Percentiles rank a stretch among this genome's conserved stretches.
phyloP scores from a whole-genome alignment of 2,888 invertebrate genomes.

The Neelides folsomi region DNA sequence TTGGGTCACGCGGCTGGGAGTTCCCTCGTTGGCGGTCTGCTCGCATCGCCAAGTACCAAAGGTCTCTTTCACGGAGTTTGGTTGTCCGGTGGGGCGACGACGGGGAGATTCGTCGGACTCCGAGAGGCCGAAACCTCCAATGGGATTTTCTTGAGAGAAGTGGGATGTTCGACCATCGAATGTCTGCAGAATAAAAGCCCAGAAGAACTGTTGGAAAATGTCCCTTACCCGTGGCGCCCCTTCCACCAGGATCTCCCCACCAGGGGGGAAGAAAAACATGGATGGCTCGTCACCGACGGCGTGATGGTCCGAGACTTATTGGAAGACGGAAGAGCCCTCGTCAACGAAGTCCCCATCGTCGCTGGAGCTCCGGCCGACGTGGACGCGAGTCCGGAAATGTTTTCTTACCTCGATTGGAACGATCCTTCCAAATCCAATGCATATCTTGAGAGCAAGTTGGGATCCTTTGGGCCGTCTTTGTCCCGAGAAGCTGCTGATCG shows the following conservation, averaged over 20 bases:
- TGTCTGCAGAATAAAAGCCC: slow-evolving; percentile 41
- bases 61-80: slow-evolving; percentile 62
- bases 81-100: slow-evolving; percentile 55
- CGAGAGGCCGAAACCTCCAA: slow-evolving; percentile 20
- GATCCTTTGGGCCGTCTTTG: slow-evolving; percentile 14
- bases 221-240: slow-evolving; percentile 57
- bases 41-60: slow-evolving; percentile 44
- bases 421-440: slow-evolving; percentile 15
- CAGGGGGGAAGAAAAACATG: slow-evolving; percentile 46
- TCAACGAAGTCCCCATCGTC: slow-evolving; percentile 12
- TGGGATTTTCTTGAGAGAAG: slow-evolving; percentile 11
- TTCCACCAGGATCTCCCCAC: slow-evolving; percentile 46
- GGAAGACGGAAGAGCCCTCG: not conserved
- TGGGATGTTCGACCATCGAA: slow-evolving; percentile 41
- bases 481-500: slow-evolving; percentile 15
- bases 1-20: slow-evolving; percentile 77
- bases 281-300: slow-evolving; percentile 67
- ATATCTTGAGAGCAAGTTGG: slow-evolving; percentile 20
- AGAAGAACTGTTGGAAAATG: slow-evolving; percentile 50
- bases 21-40: slow-evolving; percentile 63
- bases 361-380: slow-evolving; percentile 17
- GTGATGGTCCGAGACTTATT: slow-evolving; percentile 46
- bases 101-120: slow-evolving; percentile 17
- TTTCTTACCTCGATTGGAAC: slow-evolving; percentile 21
- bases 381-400: slow-evolving; percentile 22